phyloP scores from a whole-genome alignment of 2,797 vertebrate genomes.

The Peromyscus eremicus region DNA sequence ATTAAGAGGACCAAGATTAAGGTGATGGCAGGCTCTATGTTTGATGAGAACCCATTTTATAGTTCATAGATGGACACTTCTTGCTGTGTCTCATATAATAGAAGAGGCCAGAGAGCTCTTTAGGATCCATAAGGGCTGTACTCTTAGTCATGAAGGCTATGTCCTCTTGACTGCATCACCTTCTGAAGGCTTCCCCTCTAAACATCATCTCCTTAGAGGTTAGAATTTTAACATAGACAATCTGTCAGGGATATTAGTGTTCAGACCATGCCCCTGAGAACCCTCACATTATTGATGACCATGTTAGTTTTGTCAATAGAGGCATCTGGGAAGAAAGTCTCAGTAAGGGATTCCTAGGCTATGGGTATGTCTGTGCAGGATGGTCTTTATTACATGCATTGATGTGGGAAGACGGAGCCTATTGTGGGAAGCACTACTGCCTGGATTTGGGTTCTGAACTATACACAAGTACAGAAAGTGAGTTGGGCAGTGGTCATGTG shows the following conservation, averaged over 20 bases:
- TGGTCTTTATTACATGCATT: neutral
- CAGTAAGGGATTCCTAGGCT: neutral
- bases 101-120: neutral
- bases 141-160: neutral
- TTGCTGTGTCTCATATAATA: neutral
- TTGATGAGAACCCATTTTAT: neutral
- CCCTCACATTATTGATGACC: neutral
- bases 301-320: neutral
- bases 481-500: too few species aligned
- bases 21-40: neutral
- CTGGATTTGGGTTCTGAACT: neutral
- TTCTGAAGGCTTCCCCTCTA: neutral
- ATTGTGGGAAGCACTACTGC: neutral
- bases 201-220: neutral
- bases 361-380: neutral
- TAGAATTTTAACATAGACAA: neutral
- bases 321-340: neutral
- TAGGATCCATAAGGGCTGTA: neutral
- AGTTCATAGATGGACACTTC: neutral
- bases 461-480: neutral
- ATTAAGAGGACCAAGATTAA: neutral
- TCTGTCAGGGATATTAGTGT: neutral
- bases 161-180: neutral
- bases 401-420: neutral
- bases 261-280: neutral